Conservation (phyloP, 2,113 vertebrate genomes). For the Brachirus orientalis region DNA sequence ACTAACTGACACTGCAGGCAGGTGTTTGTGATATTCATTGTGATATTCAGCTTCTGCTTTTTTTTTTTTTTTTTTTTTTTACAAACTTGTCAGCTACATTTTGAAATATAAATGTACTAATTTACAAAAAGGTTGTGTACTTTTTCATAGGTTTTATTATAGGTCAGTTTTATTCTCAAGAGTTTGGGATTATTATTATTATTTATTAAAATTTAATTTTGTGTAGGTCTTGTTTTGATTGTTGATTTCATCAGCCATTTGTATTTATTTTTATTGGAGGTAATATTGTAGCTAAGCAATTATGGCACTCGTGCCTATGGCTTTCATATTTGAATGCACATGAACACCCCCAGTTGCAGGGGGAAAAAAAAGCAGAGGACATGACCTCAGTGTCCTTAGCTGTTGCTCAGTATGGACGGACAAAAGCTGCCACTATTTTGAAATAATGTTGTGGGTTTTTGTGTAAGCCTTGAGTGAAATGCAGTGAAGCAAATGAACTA, state of each 20-base stretch:
- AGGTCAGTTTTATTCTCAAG: neutral
- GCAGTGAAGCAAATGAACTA: conserved; percentile 8
- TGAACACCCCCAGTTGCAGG: neutral
- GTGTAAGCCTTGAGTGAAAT: conserved; percentile 26
- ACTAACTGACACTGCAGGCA: conserved; percentile 51
- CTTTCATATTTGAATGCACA: neutral
- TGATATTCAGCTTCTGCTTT: conserved; percentile 28
- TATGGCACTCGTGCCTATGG: no score
- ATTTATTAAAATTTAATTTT: conserved; percentile 30
- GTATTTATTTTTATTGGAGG: no score
- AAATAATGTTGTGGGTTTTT: conserved; percentile 43
- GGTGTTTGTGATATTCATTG: conserved; percentile 26
- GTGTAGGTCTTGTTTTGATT: no score
- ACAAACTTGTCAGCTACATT: neutral
- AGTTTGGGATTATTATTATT: neutral
- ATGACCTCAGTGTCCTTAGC: conserved; percentile 21
- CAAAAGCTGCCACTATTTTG: conserved; percentile 39
- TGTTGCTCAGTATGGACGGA: neutral
- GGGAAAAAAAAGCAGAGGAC: neutral
- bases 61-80: conserved; percentile 10
- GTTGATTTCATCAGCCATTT: no score
- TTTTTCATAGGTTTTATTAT: neutral
- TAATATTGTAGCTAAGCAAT: no score
- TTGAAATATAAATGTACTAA: conserved; percentile 17
- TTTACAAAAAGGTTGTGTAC: neutral